Conservation (phyloP, 64 coral and sea anemone genomes). For the Trachythela sp. region DNA sequence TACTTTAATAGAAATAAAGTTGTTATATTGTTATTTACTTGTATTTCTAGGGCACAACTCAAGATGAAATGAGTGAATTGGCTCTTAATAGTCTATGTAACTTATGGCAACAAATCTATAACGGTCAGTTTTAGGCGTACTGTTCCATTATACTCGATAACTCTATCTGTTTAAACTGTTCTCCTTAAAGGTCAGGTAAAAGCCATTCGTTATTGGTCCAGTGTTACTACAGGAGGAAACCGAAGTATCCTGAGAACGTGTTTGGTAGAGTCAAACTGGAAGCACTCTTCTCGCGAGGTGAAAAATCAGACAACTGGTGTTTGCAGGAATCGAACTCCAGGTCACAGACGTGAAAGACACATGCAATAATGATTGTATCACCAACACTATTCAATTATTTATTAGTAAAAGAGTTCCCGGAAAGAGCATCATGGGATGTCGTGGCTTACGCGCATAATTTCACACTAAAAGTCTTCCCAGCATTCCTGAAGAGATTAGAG, state of each 20-base stretch:
- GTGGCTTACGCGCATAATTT: conserved; percentile 91
- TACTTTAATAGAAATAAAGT: not conserved
- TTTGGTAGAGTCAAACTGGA: too few relatives aligned
- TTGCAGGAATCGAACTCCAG: too few relatives aligned
- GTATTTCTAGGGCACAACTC: not conserved
- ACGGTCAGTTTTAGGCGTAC: not conserved
- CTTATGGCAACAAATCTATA: not conserved
- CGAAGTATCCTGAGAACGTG: too few relatives aligned
- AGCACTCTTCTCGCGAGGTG: too few relatives aligned
- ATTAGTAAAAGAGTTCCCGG: conserved; percentile 41
- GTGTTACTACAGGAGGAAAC: too few relatives aligned
- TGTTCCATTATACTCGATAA: too few relatives aligned
- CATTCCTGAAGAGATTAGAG: conserved; percentile 60
- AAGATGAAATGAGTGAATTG: not conserved
- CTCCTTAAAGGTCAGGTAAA: too few relatives aligned
- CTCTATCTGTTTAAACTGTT: too few relatives aligned
- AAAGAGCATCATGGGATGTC: conserved; percentile 61
- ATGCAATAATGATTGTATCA: not conserved
- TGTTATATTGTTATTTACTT: not conserved
- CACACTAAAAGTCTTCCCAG: conserved; percentile 69
- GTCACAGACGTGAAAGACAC: not conserved
- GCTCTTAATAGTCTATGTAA: not conserved
- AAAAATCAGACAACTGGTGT: too few relatives aligned
- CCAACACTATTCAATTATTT: not conserved
- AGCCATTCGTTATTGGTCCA: too few relatives aligned